phyloP scores from a whole-genome alignment of 2,113 vertebrate species.

The Alaudala cheleensis region DNA sequence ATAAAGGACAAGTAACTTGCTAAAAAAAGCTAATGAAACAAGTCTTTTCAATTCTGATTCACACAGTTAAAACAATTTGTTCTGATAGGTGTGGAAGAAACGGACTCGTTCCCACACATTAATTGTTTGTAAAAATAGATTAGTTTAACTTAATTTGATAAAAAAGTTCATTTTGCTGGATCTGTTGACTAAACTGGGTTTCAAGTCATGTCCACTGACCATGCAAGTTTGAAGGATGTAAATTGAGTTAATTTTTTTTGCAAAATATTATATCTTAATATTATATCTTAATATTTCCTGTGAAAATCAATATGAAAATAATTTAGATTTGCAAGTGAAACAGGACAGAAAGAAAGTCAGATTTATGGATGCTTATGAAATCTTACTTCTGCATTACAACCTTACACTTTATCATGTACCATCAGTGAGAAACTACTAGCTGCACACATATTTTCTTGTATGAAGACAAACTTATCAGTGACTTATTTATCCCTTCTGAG shows the following conservation, averaged over 20 bases:
- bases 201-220: background rate
- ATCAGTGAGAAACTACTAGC: background rate
- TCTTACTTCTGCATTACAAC: background rate
- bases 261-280: background rate
- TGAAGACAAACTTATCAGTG: background rate
- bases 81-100: slow-evolving; percentile 5
- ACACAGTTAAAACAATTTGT: background rate
- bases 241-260: background rate
- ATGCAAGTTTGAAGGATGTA: background rate
- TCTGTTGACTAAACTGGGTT: background rate
- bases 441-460: background rate
- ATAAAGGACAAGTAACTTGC: background rate
- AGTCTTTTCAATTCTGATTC: slow-evolving; percentile 1
- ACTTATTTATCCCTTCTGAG: background rate
- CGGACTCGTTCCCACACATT: background rate
- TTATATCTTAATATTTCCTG: background rate
- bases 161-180: background rate
- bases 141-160: background rate
- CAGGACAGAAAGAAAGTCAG: background rate
- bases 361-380: background rate
- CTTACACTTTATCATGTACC: background rate
- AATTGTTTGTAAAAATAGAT: background rate
- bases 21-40: slow-evolving; percentile 3
- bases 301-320: background rate
- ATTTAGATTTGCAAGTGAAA: background rate